These are phyloP conservation scores for Phyllostomus hastatus DNA, from an alignment of 2,113 vertebrate species.

Conservation along the genomic window DNA sequence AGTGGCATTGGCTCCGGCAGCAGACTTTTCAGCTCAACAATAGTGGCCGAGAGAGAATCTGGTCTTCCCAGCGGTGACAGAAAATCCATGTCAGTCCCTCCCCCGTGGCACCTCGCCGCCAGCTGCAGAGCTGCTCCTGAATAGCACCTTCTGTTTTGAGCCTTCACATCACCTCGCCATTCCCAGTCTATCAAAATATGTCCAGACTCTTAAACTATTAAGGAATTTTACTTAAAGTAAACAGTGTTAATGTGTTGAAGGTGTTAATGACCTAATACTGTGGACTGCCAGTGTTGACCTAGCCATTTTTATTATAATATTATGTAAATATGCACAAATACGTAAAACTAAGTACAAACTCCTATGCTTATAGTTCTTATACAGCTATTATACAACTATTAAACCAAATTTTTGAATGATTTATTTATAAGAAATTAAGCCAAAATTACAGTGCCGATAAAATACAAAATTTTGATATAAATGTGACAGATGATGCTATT, in stretches of 20 bases:
- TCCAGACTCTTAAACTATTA: slow-evolving; percentile 46
- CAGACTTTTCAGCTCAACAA: background rate
- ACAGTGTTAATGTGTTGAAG: slow-evolving; percentile 62
- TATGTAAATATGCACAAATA: slow-evolving; percentile 49
- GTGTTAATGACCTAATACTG: slow-evolving; percentile 67
- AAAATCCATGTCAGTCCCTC: background rate
- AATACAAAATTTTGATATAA: background rate
- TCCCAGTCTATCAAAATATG: slow-evolving; percentile 51
- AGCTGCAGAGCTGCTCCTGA: background rate
- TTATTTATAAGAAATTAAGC: background rate
- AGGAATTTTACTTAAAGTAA: slow-evolving; percentile 68
- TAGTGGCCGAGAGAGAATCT: background rate
- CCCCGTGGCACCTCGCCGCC: fast-evolving
- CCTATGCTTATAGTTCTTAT: background rate
- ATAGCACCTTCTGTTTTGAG: background rate
- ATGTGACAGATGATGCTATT: background rate
- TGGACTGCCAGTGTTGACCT: slow-evolving; percentile 46
- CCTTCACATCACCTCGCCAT: background rate
- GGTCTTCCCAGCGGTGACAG: background rate
- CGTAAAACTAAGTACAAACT: slow-evolving; percentile 51
- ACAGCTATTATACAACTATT: background rate
- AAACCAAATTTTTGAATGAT: background rate
- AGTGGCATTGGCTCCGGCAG: background rate
- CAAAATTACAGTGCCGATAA: background rate
- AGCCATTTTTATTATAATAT: slow-evolving; percentile 58